These are phyloP conservation scores for Rhinophrynus dorsalis DNA, from an alignment of 2,797 vertebrate species.

Conservation along the genomic window DNA sequence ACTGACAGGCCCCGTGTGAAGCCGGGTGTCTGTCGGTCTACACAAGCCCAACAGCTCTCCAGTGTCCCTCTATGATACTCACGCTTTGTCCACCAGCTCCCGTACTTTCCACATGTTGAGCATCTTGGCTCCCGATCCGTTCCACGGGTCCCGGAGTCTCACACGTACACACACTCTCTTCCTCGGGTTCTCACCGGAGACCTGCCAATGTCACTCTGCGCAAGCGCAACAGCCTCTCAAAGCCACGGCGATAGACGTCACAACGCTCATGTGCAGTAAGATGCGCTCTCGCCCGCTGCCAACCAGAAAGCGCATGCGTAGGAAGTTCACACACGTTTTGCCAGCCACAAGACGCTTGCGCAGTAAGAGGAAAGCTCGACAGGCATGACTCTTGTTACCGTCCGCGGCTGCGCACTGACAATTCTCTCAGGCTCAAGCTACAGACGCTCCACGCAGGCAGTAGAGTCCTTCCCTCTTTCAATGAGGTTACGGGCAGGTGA, in stretches of 20 bases:
- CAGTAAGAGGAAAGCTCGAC: neutral
- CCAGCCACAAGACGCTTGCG: neutral
- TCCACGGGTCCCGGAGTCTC: conserved; percentile 51
- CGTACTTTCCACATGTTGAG: conserved; percentile 97
- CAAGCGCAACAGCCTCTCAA: conserved; percentile 27
- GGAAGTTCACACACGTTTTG: neutral
- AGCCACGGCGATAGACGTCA: conserved; percentile 18
- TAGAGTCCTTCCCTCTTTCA: neutral
- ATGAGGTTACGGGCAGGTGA: conserved; percentile 25
- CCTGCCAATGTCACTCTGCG: conserved; percentile 44
- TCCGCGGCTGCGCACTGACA: neutral
- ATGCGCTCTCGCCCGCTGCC: neutral
- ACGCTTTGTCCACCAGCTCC: conserved; percentile 98
- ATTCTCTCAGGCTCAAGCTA: neutral
- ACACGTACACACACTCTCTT: conserved; percentile 63
- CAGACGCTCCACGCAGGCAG: conserved; percentile 24
- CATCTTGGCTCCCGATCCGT: conserved; percentile 70
- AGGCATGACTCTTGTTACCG: accelerated
- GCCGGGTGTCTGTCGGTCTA: neutral
- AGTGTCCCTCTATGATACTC: conserved; percentile 68
- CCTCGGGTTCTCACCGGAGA: conserved; percentile 48
- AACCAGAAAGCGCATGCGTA: conserved; percentile 41
- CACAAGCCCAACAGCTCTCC: conserved; percentile 1
- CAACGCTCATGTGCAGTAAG: conserved; percentile 32
- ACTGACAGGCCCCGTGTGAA: neutral